Evolutionary conservation across 2,113 vertebrate genomes (phyloP).

Genomic region (Limanda limanda): DNA sequence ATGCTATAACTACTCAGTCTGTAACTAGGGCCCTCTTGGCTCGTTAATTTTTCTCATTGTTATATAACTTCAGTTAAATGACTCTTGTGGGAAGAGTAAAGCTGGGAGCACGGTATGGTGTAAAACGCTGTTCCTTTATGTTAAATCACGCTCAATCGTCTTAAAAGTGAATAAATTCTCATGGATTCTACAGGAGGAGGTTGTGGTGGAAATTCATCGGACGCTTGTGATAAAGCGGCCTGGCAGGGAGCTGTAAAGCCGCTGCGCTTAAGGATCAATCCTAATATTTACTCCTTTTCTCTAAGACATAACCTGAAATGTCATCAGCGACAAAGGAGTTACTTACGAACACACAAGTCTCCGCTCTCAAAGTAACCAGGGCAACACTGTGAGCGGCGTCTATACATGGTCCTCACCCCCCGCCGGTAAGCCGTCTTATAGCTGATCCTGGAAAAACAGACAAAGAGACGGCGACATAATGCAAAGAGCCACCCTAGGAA

Average conservation of each 20-base stretch:
- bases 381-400: conserved; percentile 97
- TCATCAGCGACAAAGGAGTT: conserved; percentile 55
- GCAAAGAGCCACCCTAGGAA: conserved; percentile 41
- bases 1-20: conserved; percentile 54
- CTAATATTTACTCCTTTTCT: conserved; percentile 47
- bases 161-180: conserved; percentile 40
- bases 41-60: conserved; percentile 78
- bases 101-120: conserved; percentile 19
- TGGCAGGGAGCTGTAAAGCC: conserved; percentile 10
- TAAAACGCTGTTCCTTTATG: conserved; percentile 43
- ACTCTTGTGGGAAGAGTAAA: conserved; percentile 51
- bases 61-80: conserved; percentile 76
- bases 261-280: conserved; percentile 31
- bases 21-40: conserved; percentile 60
- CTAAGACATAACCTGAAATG: conserved; percentile 56
- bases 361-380: conserved; percentile 96
- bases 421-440: conserved; percentile 98
- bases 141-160: conserved; percentile 45
- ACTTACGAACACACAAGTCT: conserved; percentile 97
- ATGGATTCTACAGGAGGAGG: conserved; percentile 17
- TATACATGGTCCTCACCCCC: conserved; percentile 97
- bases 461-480: conserved; percentile 45
- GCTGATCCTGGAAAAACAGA: conserved; percentile 90
- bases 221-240: not conserved
- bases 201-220: conserved; percentile 13